phyloP scores from a whole-genome alignment of 1,140 invertebrate species.

The Charaxes varanes region DNA sequence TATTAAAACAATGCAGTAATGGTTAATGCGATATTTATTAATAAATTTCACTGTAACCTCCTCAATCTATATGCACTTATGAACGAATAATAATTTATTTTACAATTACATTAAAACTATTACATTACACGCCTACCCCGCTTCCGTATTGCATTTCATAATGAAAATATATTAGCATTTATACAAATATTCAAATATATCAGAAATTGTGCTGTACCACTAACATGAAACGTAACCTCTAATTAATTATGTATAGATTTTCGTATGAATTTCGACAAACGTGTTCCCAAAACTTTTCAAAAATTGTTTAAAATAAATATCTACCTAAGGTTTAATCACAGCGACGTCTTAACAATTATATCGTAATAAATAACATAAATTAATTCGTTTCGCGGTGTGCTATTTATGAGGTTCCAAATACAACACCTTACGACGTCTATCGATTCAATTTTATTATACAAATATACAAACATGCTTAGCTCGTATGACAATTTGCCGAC shows the following conservation, averaged over 20 bases:
- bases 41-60: constrained; percentile 70
- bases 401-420: constrained; percentile 36
- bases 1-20: constrained; percentile 37
- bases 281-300: constrained; percentile 30
- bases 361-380: constrained; percentile 63
- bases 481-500: constrained; percentile 48
- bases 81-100: constrained; percentile 68
- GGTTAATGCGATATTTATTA: constrained; percentile 72
- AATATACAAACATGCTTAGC: constrained; percentile 59
- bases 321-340: constrained; percentile 63
- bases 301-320: constrained; percentile 33
- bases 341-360: constrained; percentile 59
- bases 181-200: constrained; percentile 14
- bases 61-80: constrained; percentile 68
- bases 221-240: constrained; percentile 17
- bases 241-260: constrained; percentile 20
- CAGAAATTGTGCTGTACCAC: constrained; percentile 23
- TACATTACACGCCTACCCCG: constrained; percentile 47
- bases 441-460: constrained; percentile 54
- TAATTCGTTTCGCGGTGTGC: constrained; percentile 55
- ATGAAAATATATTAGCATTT: constrained; percentile 52
- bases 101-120: constrained; percentile 57
- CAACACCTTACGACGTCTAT: constrained; percentile 58
- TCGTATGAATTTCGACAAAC: constrained; percentile 23
- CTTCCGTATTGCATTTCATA: constrained; percentile 62